Conservation (phyloP, 2,888 invertebrate genomes). For the Augiades crinisus region DNA sequence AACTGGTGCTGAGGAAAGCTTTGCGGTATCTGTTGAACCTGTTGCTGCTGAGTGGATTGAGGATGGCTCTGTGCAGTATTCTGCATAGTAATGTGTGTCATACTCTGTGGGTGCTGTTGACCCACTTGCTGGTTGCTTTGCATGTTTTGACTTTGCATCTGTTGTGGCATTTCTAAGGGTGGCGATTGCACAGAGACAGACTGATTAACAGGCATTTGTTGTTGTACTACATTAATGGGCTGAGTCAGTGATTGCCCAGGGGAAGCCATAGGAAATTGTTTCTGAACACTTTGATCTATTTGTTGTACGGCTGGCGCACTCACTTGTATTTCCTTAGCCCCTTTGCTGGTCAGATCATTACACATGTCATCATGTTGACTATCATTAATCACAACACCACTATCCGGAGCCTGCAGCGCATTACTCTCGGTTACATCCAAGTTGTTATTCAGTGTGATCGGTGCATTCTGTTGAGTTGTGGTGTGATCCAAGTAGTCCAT, state of each 20-base stretch:
- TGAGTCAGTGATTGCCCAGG: slow-evolving; percentile 77
- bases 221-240: slow-evolving; percentile 69
- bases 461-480: slow-evolving; percentile 76
- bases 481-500: slow-evolving; percentile 96
- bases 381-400: slow-evolving; percentile 77
- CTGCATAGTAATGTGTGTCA: slow-evolving; percentile 77
- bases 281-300: slow-evolving; percentile 72
- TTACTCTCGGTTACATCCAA: slow-evolving; percentile 68
- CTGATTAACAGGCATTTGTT: slow-evolving; percentile 69
- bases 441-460: slow-evolving; percentile 73
- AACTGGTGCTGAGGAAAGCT: slow-evolving; percentile 79
- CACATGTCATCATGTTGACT: slow-evolving; percentile 75
- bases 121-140: slow-evolving; percentile 66
- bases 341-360: slow-evolving; percentile 74
- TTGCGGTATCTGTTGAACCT: slow-evolving; percentile 77
- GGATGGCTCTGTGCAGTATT: slow-evolving; percentile 62
- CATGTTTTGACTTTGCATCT: slow-evolving; percentile 70
- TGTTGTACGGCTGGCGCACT: slow-evolving; percentile 69
- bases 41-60: slow-evolving; percentile 66
- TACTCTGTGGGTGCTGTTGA: slow-evolving; percentile 76
- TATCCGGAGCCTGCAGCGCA: slow-evolving; percentile 70
- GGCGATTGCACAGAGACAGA: slow-evolving; percentile 76
- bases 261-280: slow-evolving; percentile 77
- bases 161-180: slow-evolving; percentile 76
- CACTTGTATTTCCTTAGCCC: slow-evolving; percentile 73